phyloP scores from a whole-genome alignment of 2,888 invertebrate genomes.

The Pheosia gnoma region DNA sequence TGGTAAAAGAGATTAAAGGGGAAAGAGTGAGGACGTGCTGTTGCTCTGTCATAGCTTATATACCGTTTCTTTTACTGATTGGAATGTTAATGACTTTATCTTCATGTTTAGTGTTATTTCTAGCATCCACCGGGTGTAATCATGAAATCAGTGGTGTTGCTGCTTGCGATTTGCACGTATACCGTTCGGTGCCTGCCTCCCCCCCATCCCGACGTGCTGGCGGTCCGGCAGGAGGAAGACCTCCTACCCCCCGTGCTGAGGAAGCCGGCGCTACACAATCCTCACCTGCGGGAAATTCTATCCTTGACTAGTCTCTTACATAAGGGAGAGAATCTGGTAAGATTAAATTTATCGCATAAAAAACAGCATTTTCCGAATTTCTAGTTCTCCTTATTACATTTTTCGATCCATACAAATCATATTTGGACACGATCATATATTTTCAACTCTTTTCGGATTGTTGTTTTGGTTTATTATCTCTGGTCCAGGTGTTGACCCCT shows the following conservation, averaged over 20 bases:
- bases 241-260: constrained; percentile 80
- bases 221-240: constrained; percentile 83
- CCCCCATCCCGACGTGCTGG: constrained; percentile 85
- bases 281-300: constrained; percentile 79
- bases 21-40: too few species aligned
- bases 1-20: too few species aligned
- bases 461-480: too few species aligned
- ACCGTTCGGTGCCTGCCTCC: constrained; percentile 61
- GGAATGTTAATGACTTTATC: too few species aligned
- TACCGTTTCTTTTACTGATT: too few species aligned
- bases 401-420: too few species aligned
- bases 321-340: constrained; percentile 85
- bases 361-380: too few species aligned
- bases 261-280: constrained; percentile 85
- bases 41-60: too few species aligned
- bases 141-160: constrained; percentile 52
- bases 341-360: constrained; percentile 8
- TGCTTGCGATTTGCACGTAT: constrained; percentile 49
- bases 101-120: neutral
- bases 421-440: too few species aligned
- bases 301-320: constrained; percentile 85
- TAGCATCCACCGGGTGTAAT: constrained; percentile 22
- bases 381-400: too few species aligned
- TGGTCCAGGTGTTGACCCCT: too few species aligned
- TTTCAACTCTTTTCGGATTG: too few species aligned